Base-by-base conservation (phyloP, 2,113 vertebrate species). In the Pseudorectes ferrugineus region DNA sequence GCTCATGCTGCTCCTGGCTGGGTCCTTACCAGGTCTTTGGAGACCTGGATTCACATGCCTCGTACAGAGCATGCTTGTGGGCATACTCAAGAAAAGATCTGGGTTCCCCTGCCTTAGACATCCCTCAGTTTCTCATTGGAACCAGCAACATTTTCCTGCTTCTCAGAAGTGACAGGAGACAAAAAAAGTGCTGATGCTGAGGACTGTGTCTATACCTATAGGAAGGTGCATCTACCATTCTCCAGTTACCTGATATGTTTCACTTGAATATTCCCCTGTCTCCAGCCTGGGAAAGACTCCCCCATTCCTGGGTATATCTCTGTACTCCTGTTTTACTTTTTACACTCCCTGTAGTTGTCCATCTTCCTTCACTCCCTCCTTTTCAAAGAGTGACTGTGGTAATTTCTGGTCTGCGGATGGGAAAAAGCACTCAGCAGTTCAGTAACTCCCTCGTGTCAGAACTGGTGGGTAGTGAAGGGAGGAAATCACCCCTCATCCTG, bases 1-100 rank as follows among this genome's bases (percentile, higher is more conserved):
- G 15, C 46, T 45, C n/a, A 5, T 23, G 48, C 61, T 91, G 43
- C 74, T 51, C 29, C 73, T 68, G 28, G 17, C 31, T 57, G 89
- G 36, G 43, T 93, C 43, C 55, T 81, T 46, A 40, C 24, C 57
- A 46, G 18, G 7, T 57, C 61, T 71, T 54, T 40, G 72, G 59
- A 91, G 55, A 52, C 5, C 35, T 43, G 43, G 12, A 25, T 35
- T 77, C 57, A 43, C 0, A 1, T 73, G 29, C 38, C 33, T 46
- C 0, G 0, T 52, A 22, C 24, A 40, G 35, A 74, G 22, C 1
- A 1, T 31, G 10, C 7, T 4, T 43, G 42, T 57, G 54, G 48
- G 14, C 15, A 17, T 49, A 25, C 18, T 49, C 42, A 49, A 54
- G 49, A 42, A 46, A 55, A 92, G n/a, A 49, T 73, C 48, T 65